phyloP scores from a whole-genome alignment of 2,113 vertebrate genomes.

The Salvelinus alpinus region DNA sequence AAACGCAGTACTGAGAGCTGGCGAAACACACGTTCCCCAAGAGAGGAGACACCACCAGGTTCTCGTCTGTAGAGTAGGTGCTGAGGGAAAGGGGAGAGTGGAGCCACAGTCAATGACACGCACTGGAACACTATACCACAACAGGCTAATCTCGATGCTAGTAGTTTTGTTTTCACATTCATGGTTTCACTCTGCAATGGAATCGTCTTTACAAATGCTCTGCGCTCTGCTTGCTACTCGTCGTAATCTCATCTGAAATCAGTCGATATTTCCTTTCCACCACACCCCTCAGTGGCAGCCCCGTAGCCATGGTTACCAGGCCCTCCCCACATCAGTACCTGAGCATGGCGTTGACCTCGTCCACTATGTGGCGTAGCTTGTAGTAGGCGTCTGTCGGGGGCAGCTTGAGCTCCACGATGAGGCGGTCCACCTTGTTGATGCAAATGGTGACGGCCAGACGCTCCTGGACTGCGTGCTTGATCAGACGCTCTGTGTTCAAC shows the following conservation, averaged over 20 bases:
- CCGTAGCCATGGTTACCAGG: conserved; percentile 41
- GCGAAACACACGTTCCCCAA: conserved; percentile 97
- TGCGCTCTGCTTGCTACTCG: background rate
- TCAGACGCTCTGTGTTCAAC: conserved; percentile 96
- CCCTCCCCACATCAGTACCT: conserved; percentile 84
- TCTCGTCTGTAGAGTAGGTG: conserved; percentile 97
- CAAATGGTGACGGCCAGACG: conserved; percentile 94
- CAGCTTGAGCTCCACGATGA: conserved; percentile 94
- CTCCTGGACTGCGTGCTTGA: conserved; percentile 97
- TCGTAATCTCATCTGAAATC: background rate
- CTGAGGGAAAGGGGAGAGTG: conserved; percentile 60
- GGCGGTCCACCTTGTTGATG: conserved; percentile 97
- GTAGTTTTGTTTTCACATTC: background rate
- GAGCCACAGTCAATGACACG: background rate
- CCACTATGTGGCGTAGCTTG: conserved; percentile 96
- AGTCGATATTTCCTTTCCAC: too few species aligned
- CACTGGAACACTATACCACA: background rate
- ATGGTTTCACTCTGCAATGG: background rate
- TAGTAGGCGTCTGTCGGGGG: conserved; percentile 97
- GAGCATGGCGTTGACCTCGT: conserved; percentile 94
- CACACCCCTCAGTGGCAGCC: conserved; percentile 90
- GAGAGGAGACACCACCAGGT: conserved; percentile 92
- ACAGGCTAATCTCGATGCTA: background rate
- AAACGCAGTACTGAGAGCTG: conserved; percentile 97
- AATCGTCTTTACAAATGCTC: background rate